Evolutionary conservation across 2,888 invertebrate species (phyloP), one percentile per base, ranked within the genome.

Genomic region (Polydrusus tereticollis): DNA sequence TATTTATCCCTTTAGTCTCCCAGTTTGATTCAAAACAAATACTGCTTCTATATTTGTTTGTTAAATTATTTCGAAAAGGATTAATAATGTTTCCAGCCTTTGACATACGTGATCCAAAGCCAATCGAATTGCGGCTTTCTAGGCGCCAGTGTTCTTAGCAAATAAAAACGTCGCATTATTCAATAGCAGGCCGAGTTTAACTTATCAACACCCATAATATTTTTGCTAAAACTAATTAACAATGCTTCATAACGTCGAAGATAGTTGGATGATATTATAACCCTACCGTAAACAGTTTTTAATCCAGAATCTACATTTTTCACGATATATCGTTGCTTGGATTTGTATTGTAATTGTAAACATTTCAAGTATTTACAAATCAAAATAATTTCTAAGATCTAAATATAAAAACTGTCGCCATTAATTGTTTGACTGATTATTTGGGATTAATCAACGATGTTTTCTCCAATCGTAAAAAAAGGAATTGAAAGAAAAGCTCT

Each of bases 1-100:
- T 41, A 68, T 72, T 72, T 72, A 72, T 72, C 68, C 72, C 68
- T 21, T 68, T 16, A 68, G 59, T 64, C 68, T 67, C 45, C 58
- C n/a, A 55, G 55, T 63, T 72, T 65, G 68, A 72, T 68, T 72
- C 65, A 68, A 64, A 52, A 38, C 23, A 72, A 72, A 72, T 72
- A 72, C 26, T 58, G 10, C 33, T 57, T 64, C 59, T 58, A 59
- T 68, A 58, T 69, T 69, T 72, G 67, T 62, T 72, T 72, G 45
- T 72, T 58, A 58, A 72, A 72, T 63, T 63, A 69, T 69, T 69
- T 64, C 68, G 50, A 43, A 69, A 50, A 38, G 64, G 68, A 68
- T 72, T 72, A 72, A 18, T 33, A 14, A 16, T 36, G 23, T 65
- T 52, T 63, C 63, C 57, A 16, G 18, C 18, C 18, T 41, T 36